phyloP scores from a whole-genome alignment of 2,888 invertebrate species.

The Polymixis flavicincta region DNA sequence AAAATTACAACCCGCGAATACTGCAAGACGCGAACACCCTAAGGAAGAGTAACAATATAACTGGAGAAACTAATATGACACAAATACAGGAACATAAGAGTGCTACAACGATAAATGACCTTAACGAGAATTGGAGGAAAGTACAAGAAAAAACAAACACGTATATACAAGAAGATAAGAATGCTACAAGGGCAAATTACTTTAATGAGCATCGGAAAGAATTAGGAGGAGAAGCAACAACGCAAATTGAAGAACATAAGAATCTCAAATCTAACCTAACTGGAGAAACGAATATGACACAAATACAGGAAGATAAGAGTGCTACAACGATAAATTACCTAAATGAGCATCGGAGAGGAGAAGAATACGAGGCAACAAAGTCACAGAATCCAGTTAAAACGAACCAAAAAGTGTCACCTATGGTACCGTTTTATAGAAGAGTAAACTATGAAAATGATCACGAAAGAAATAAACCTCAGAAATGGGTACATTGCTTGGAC shows the following conservation, averaged over 20 bases:
- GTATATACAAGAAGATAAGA: no score
- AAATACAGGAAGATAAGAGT: no score
- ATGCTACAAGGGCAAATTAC: no score
- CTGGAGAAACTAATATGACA: neutral
- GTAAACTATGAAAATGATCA: neutral
- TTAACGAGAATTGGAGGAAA: no score
- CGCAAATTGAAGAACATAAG: no score
- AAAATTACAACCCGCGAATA: neutral
- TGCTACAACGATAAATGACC: neutral
- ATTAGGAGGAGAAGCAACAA: neutral
- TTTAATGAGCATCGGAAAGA: no score
- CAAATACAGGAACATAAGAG: neutral
- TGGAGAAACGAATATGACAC: no score
- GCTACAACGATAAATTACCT: no score
- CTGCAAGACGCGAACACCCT: neutral
- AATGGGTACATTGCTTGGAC: constrained; percentile 42
- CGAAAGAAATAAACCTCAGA: constrained; percentile 38
- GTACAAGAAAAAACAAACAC: no score
- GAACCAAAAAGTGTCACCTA: neutral
- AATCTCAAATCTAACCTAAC: no score
- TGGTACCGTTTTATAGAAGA: neutral
- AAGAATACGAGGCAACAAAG: neutral
- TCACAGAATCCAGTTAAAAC: neutral
- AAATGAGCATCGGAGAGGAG: no score
- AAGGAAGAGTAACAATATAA: neutral